A percentile compares a stretch with the other conserved stretches of the same genome.
Evolutionary conservation across 2,113 vertebrate genomes (phyloP).

Genomic region (Paramisgurnus dabryanus): DNA sequence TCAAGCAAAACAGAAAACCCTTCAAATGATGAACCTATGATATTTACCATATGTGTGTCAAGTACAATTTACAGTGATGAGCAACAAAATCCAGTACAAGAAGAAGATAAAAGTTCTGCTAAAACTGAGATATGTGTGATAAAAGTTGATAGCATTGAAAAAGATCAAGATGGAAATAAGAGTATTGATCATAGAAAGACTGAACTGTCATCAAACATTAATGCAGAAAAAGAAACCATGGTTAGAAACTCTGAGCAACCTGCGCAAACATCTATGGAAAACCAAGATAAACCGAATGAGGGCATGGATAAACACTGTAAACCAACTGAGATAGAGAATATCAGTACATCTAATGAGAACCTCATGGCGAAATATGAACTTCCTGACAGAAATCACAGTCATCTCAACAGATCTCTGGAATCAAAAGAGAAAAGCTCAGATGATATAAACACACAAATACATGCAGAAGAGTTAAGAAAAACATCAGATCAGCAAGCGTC

Average conservation of each 20-base stretch:
- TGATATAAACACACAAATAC: neutral
- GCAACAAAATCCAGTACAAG: constrained; percentile 3
- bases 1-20: constrained; percentile 36
- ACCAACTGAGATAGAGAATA: constrained; percentile 28
- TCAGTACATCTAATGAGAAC: constrained; percentile 41
- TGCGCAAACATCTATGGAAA: neutral
- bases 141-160: constrained; percentile 32
- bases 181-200: constrained; percentile 33
- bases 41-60: constrained; percentile 19
- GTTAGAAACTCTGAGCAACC: constrained; percentile 15
- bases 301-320: constrained; percentile 8
- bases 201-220: neutral
- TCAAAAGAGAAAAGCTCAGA: constrained; percentile 7
- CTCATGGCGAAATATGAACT: constrained; percentile 50
- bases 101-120: constrained; percentile 12
- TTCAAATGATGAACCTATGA: constrained; percentile 16
- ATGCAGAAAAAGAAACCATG: constrained; percentile 32
- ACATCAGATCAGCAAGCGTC: neutral
- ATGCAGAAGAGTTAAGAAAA: constrained; percentile 5
- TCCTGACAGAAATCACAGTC: constrained; percentile 9
- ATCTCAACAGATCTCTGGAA: neutral
- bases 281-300: constrained; percentile 23
- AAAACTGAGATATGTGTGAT: constrained; percentile 39
- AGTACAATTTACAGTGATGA: constrained; percentile 1
- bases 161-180: constrained; percentile 17